Evolutionary conservation across 2,797 vertebrate species (phyloP), one percentile per base, ranked within the genome.

Genomic region (Benthosema pterotum): DNA sequence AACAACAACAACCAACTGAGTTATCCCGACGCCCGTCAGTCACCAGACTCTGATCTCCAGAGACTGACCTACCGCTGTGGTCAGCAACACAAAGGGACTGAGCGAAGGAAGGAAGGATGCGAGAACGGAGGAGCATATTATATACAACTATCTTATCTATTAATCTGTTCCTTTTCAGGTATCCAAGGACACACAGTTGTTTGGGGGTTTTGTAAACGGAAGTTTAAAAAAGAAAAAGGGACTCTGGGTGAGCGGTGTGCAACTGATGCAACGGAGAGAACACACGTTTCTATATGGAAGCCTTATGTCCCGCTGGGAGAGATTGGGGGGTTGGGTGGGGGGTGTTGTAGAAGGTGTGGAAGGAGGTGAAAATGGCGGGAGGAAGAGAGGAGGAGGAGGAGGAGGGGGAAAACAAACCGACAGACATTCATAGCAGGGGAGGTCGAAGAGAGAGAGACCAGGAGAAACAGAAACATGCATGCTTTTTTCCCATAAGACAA

Each of bases 1-100:
- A n/a, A n/a, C n/a, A n/a, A n/a, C n/a, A n/a, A n/a, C n/a, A n/a
- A 87, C 87, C 87, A 94, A 93, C 79, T 94, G 83, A 94, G 78
- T n/a, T 73, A 80, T 72, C 75, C 65, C 67, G 71, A 38, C 32
- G n/a, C n/a, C n/a, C n/a, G n/a, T n/a, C 70, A 64, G 65, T 69
- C 54, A 63, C 65, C 59, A 77, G 81, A 89, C 83, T 78, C 74
- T 68, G 71, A 63, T 3, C 18, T 65, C 11, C 18, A 80, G 52
- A 71, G 83, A 89, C 85, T 83, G 85, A 87, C n/a, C n/a, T n/a
- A n/a, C 71, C 52, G 13, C n/a, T 13, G 45, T n/a, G 12, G 25
- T 50, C 46, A 51, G 63, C 38, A 56, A 54, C 38, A 56, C 4
- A 0, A 54, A 15, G 19, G 11, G 32, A 52, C 14, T n/a, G 50